Base-by-base conservation (phyloP, 2,888 invertebrate species). In the Gari tellinella region DNA sequence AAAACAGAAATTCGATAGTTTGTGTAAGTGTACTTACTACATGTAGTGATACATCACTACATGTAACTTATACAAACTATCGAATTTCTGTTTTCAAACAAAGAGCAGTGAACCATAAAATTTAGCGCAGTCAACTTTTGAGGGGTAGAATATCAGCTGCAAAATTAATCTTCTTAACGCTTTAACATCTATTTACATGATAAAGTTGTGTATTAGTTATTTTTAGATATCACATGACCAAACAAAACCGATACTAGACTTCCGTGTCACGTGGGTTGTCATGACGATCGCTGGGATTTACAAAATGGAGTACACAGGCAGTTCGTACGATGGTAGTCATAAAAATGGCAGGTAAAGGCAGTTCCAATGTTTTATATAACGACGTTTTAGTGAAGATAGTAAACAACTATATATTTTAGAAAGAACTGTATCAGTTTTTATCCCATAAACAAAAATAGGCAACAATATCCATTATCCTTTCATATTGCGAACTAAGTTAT, bases 261-360 rank as follows among this genome's bases (percentile, higher is more conserved):
- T 43, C 46, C 46, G 26, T 4, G 46, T 77, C 69, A 70, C 75
- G 63, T 69, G 76, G 48, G 46, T 73, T 62, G 14, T 69, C 46
- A 58, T 82, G 69, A 74, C 70, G 69, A 80, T 82, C 68, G 57
- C 46, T 63, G 63, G 64, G 31, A 31, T 31, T 31, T 72, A 72
- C 83, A 90, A 88, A 56, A 90, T 91, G 90, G 91, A 92, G 88
- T 92, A 91, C 83, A 90, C 89, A n/a, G 92, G 92, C 15, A 91
- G 91, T 78, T 88, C 83, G 58, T 91, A 92, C 79, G 86, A 88
- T 19, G 91, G 91, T 15, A 90, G 90, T 21, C 80, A 81, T 53
- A 86, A 82, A 70, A 91, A 92, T 87, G 91, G 89, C 78, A 77
- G 91, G 91, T 91, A 82, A 68, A 53, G 64, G 14, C 31, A 7